Percentiles rank a stretch among this genome's conserved stretches.
Evolutionary conservation across 2,797 vertebrate genomes (phyloP).

Genomic region (Pygocentrus nattereri): DNA sequence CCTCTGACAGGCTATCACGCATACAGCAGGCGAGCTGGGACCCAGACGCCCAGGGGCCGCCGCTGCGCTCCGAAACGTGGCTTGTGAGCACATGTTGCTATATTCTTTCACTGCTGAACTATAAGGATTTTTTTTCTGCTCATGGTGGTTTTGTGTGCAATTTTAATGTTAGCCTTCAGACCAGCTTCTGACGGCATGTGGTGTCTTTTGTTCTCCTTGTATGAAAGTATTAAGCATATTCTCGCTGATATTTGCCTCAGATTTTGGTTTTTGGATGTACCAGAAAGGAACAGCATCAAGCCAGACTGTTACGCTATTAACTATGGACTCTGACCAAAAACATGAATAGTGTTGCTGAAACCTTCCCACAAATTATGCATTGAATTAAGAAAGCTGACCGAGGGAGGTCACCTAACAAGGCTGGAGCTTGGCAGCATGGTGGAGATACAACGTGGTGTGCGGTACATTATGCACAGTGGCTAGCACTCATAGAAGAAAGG

Average conservation of each 20-base stretch:
- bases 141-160: not conserved
- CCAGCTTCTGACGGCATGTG: not conserved
- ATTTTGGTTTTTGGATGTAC: not conserved
- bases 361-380: not conserved
- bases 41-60: not conserved
- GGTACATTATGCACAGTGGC: not conserved
- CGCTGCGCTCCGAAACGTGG: conserved; percentile 24
- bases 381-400: not conserved
- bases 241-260: not conserved
- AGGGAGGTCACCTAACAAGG: not conserved
- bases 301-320: not conserved
- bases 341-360: not conserved
- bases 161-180: not conserved
- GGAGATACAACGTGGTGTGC: not conserved
- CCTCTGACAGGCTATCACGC: conserved; percentile 45
- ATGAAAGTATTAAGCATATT: no score
- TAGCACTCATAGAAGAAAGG: not conserved
- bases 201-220: not conserved
- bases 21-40: conserved; percentile 26
- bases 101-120: conserved; percentile 21
- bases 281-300: not conserved
- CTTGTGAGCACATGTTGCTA: conserved; percentile 40
- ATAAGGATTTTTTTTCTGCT: not conserved
- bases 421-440: not conserved
- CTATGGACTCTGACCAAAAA: not conserved